A percentile compares a stretch with the other conserved stretches of the same genome.
Conservation (phyloP, 2,113 vertebrate genomes). For the Plestiodon gilberti region DNA sequence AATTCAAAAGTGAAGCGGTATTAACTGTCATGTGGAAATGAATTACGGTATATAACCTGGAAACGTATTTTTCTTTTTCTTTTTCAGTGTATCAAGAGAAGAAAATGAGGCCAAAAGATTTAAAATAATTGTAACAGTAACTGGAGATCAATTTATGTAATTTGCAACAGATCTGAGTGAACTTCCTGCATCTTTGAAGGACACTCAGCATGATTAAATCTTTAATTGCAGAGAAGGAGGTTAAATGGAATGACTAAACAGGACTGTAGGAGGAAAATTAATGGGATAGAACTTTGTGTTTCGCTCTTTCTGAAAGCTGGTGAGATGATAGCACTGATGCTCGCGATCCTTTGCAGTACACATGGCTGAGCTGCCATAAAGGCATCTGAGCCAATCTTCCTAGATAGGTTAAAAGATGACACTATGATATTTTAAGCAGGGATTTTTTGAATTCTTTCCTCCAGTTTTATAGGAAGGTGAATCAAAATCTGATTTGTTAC, state of each 20-base stretch:
- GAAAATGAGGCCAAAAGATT: slow-evolving; percentile 26
- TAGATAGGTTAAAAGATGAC: slow-evolving; percentile 73
- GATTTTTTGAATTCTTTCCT: slow-evolving; percentile 65
- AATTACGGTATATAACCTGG: not conserved
- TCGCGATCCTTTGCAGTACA: slow-evolving; percentile 58
- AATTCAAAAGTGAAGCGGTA: slow-evolving; percentile 11
- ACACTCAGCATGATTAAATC: slow-evolving; percentile 44
- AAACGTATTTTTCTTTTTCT: slow-evolving; percentile 35
- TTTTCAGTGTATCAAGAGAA: slow-evolving; percentile 45
- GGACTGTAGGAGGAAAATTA: slow-evolving; percentile 53
- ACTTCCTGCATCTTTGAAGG: slow-evolving; percentile 36
- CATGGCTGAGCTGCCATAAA: slow-evolving; percentile 71
- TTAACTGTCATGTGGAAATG: slow-evolving; percentile 36
- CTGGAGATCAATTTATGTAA: not conserved
- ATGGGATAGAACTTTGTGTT: slow-evolving; percentile 70
- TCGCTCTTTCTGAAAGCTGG: slow-evolving; percentile 58
- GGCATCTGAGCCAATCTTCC: slow-evolving; percentile 64
- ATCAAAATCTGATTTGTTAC: slow-evolving; percentile 70
- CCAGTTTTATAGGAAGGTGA: slow-evolving; percentile 65
- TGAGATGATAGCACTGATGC: slow-evolving; percentile 39
- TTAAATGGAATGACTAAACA: slow-evolving; percentile 43
- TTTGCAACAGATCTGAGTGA: not conserved
- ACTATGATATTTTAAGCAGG: slow-evolving; percentile 69
- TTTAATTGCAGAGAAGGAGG: slow-evolving; percentile 55
- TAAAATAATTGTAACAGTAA: not conserved